A percentile compares a stretch with the other conserved stretches of the same genome.
Evolutionary conservation across 2,888 invertebrate species (phyloP).

Genomic region (Nemapogon koenigi): DNA sequence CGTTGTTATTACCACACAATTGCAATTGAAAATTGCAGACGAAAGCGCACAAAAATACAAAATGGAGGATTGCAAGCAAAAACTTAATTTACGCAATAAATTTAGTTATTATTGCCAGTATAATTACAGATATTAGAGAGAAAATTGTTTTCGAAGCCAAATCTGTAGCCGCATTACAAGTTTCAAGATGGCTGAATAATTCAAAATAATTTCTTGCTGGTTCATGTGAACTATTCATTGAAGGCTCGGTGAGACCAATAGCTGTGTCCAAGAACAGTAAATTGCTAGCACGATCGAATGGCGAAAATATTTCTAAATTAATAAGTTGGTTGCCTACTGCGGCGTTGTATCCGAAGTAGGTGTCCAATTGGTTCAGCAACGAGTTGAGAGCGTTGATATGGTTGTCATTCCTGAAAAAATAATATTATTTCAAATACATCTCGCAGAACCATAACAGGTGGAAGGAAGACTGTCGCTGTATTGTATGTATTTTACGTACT

Average conservation of each 20-base stretch:
- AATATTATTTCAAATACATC: too few relatives aligned
- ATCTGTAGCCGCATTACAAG: conserved; percentile 32
- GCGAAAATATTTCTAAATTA: conserved; percentile 63
- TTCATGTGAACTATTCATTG: conserved; percentile 28
- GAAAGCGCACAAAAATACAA: too few relatives aligned
- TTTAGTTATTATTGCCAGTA: background rate
- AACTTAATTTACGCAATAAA: too few relatives aligned
- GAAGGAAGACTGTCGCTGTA: too few relatives aligned
- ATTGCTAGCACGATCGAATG: conserved; percentile 56
- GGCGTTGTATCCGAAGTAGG: conserved; percentile 56
- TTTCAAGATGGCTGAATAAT: conserved; percentile 50
- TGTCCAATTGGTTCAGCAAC: conserved; percentile 50
- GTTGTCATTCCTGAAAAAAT: conserved; percentile 35
- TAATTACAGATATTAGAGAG: conserved; percentile 29
- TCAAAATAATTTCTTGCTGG: conserved; percentile 64
- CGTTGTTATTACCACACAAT: too few relatives aligned
- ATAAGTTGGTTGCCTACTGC: conserved; percentile 34
- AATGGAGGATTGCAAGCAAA: too few relatives aligned
- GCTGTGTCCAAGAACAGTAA: conserved; percentile 70
- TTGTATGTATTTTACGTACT: too few relatives aligned
- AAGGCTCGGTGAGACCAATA: conserved; percentile 55
- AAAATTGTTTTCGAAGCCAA: conserved; percentile 25
- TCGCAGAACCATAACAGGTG: too few relatives aligned
- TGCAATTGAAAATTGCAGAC: too few relatives aligned
- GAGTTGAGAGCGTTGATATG: conserved; percentile 33